Evolutionary conservation across 2,888 invertebrate species (phyloP).

Genomic region (Allolobophora icterica): DNA sequence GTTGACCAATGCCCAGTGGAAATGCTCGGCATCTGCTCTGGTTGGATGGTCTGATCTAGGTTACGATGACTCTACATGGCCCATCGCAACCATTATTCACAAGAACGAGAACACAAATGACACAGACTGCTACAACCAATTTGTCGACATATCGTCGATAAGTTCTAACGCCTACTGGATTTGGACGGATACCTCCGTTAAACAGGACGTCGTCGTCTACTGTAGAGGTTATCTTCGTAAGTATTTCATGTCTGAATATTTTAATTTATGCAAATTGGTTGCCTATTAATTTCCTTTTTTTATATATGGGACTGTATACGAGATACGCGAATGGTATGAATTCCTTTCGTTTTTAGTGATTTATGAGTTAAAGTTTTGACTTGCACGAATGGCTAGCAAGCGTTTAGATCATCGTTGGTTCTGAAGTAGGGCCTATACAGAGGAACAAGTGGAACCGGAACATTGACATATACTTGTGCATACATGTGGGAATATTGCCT

Average conservation of each 20-base stretch:
- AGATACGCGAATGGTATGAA: no score
- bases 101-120: neutral
- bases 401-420: no score
- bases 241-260: neutral
- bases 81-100: neutral
- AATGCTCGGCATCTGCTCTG: neutral
- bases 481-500: no score
- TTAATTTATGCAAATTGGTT: no score
- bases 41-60: neutral
- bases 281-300: no score
- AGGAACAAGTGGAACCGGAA: no score
- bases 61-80: slow-evolving; percentile 4
- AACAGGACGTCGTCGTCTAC: neutral
- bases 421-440: no score
- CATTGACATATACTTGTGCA: no score
- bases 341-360: no score
- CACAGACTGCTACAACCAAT: neutral
- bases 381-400: no score
- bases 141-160: neutral
- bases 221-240: slow-evolving; percentile 27
- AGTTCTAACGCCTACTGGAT: slow-evolving; percentile 19
- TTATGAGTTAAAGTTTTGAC: no score
- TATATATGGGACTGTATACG: no score
- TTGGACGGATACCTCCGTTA: neutral
- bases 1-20: neutral